Evolutionary conservation across 2,113 vertebrate species (phyloP), one percentile per base, ranked within the genome.

Genomic region (Panthera tigris): DNA sequence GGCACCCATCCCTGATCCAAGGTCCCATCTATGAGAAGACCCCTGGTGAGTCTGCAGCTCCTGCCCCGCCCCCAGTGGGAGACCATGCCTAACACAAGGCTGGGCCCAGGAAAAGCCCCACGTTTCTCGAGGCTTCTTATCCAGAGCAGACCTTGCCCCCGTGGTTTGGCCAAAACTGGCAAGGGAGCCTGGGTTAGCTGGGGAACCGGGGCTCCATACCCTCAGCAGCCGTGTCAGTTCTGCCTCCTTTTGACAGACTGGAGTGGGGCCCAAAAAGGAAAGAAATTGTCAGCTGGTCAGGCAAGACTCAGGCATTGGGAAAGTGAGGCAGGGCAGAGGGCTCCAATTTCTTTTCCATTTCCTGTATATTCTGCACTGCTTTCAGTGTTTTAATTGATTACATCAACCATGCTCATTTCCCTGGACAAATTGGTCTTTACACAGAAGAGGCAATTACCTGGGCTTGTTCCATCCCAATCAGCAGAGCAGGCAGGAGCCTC

Each of bases 401-500:
- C 93, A 88, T 84, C 92, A 97, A 95, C 84, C 50, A 19, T 96
- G 94, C 50, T 97, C 93, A 80, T 94, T 98, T 98, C 96, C 95
- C 92, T 8, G 21, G 95, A 97, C 68, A 94, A 97, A 97, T 98
- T 97, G 61, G 36, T 97, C 95, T 97, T 90, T 97, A 78, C 88
- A 92, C 95, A 97, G 95, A 98, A 97, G 80, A 92, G 88, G 97
- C 80, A 97, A 93, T 98, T 98, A 97, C 94, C 95, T 96, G 63
- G 71, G 88, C 84, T 97, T 88, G 65, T 96, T 98, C 95, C 66
- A 68, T 83, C 41, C 88, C 78, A 87, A 73, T 92, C 41, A 3
- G 12, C 69, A 96, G 94, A 87, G 88, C 55, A 74, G 41, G 79
- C 71, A 50, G 81, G 94, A 97, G 55, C 74, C 87, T 97, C 94